Conservation (phyloP, 2,797 vertebrate species). For the Cryptoprocta ferox region DNA sequence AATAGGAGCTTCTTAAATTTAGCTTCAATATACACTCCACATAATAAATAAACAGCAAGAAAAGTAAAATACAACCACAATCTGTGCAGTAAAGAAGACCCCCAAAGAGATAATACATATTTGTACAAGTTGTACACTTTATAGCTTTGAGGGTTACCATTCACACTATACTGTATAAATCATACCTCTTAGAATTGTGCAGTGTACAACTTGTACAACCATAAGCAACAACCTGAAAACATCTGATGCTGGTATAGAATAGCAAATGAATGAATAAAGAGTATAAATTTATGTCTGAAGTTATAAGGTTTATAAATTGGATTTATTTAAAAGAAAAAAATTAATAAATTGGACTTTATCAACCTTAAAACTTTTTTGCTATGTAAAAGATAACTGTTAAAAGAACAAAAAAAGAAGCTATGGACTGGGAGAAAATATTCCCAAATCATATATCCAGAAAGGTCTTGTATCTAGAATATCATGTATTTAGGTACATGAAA, state of each 20-base stretch:
- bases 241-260: neutral
- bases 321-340: conserved; percentile 17
- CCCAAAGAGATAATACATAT: neutral
- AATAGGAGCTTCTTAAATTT: neutral
- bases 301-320: neutral
- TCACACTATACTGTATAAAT: neutral
- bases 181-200: neutral
- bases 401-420: conserved; percentile 3
- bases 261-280: neutral
- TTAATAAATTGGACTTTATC: neutral
- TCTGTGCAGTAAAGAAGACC: neutral
- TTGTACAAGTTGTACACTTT: neutral
- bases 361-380: conserved; percentile 9
- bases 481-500: neutral
- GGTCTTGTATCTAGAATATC: neutral
- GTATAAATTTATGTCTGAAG: neutral
- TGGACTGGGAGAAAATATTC: neutral
- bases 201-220: neutral
- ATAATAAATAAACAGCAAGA: neutral
- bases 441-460: neutral
- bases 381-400: neutral
- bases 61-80: neutral
- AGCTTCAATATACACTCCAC: neutral
- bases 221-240: neutral
- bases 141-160: neutral